Conservation (phyloP, 1,140 invertebrate genomes). For the Mycetomoellerius zeteki region DNA sequence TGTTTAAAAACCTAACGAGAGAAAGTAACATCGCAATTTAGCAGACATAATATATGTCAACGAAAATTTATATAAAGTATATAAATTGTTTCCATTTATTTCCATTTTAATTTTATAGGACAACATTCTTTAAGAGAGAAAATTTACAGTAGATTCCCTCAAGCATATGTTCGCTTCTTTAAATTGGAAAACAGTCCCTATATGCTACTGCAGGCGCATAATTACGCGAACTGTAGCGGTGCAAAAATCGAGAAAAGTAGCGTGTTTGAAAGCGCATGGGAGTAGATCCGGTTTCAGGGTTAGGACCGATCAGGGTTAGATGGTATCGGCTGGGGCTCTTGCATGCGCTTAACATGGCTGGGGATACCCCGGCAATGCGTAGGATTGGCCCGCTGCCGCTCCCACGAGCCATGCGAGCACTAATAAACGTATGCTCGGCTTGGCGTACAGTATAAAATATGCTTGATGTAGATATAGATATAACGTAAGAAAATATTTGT, state of each 20-base stretch:
- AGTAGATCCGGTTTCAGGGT: conserved; percentile 56
- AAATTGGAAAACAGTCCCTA: background rate
- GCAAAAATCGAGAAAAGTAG: conserved; percentile 49
- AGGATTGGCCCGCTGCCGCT: conserved; percentile 41
- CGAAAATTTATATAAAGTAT: background rate
- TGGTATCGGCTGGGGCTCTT: conserved; percentile 50
- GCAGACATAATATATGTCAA: background rate
- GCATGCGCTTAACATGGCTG: conserved; percentile 52
- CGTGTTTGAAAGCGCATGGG: conserved; percentile 46
- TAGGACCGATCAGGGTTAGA: conserved; percentile 64
- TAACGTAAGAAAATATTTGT: conserved; percentile 9
- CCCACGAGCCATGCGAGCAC: conserved; percentile 14
- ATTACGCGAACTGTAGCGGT: conserved; percentile 31
- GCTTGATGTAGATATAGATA: background rate
- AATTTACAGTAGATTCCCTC: background rate
- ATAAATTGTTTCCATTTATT: background rate
- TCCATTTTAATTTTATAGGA: background rate
- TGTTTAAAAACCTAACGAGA: background rate
- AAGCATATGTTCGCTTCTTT: background rate
- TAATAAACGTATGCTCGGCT: conserved; percentile 12
- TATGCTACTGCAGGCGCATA: conserved; percentile 43
- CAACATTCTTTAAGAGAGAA: background rate
- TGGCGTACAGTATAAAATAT: background rate
- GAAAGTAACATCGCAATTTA: background rate
- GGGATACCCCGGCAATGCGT: conserved; percentile 55